Percentiles rank a stretch among this genome's conserved stretches.
Conservation (phyloP, 1,140 invertebrate genomes). For the Penaeus japonicus region DNA sequence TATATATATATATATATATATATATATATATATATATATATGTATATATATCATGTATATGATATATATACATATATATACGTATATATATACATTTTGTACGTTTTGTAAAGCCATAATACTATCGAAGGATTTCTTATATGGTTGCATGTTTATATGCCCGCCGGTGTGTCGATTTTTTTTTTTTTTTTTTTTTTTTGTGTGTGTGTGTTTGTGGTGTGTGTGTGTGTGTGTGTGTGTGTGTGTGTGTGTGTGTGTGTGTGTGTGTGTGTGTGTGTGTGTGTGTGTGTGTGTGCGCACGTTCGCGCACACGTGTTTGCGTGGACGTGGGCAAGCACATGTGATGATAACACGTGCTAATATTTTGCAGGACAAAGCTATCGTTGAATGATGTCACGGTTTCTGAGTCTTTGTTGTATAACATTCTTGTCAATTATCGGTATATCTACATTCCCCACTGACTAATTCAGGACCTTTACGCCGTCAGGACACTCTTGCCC, state of each 20-base stretch:
- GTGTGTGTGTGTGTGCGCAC: background rate
- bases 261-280: background rate
- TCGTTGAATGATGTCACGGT: too few species aligned
- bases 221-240: background rate
- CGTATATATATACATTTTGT: background rate
- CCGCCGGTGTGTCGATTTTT: background rate
- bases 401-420: too few species aligned
- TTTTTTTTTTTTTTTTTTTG: background rate
- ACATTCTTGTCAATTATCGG: too few species aligned
- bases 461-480: too few species aligned
- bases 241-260: background rate
- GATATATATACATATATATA: conserved; percentile 1
- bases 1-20: background rate
- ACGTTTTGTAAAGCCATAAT: too few species aligned
- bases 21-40: background rate
- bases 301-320: background rate
- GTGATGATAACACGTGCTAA: too few species aligned
- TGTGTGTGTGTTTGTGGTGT: background rate
- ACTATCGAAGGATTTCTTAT: too few species aligned
- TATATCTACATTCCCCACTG: too few species aligned
- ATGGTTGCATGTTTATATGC: too few species aligned
- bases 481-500: too few species aligned
- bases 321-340: background rate
- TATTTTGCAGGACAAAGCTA: too few species aligned
- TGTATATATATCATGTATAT: too few species aligned